Base-by-base conservation (phyloP, 2,888 invertebrate species). In the Eudemis profundana region DNA sequence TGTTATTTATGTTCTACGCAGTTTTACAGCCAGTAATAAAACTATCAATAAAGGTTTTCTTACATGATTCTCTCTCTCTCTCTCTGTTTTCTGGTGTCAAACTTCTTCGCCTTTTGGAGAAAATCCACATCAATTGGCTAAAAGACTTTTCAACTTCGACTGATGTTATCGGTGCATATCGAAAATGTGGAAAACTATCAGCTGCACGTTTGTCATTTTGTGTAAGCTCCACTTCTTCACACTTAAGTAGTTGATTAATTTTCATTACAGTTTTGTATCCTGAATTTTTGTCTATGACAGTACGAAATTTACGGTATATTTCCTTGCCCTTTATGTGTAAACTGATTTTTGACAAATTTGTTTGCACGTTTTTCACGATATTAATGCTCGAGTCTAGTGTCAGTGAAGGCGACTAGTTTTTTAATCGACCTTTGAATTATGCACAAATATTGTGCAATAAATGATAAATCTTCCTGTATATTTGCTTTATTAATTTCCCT, bases 181-280 rank as follows among this genome's bases (percentile, higher is more conserved):
- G 46, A n/a, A 46, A 46, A 46, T 46, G 23, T 46, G 46, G 46
- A 46, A 46, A 46, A 46, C 5, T 23, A 46, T 46, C 46, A 14
- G 23, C 46, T 46, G n/a, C 23, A 21, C n/a, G 46, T 46, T 46
- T 46, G 46, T 46, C 46, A 46, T 23, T 46, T 46, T 46, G 46
- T 5, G 3, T 46, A 46, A 46, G 46, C 44, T 44, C 21, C 44
- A 44, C 44, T 44, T 44, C 44, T 44, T 44, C 21, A 44, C 44
- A 44, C 4, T 27, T 27, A 27, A 27, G n/a, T 44, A 14, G 19
- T 42, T 42, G 42, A 42, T 42, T 17, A 42, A 42, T 44, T 44
- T 44, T 44, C 44, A 19, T 44, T 19, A 44, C 44, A 44, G 44
- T 44, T 44, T 19, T 44, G 12, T 44, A 44, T 44, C 44, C 44